Evolutionary conservation across 2,113 vertebrate genomes (phyloP).

Genomic region (Butorides virescens): DNA sequence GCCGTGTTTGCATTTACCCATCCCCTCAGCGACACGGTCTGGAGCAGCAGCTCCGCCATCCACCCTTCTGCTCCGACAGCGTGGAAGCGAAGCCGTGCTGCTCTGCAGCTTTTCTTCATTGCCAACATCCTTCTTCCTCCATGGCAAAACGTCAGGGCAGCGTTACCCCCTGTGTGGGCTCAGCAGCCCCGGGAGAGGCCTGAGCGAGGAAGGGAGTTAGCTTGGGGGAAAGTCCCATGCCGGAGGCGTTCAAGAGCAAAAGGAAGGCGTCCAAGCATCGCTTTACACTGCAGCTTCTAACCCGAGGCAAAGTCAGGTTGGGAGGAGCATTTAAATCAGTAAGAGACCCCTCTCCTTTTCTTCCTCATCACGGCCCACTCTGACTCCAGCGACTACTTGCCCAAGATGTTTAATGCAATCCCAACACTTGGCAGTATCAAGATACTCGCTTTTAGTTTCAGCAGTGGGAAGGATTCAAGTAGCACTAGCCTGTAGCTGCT

Average conservation of each 20-base stretch:
- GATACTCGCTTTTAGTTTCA: neutral
- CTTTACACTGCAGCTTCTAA: neutral
- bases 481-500: neutral
- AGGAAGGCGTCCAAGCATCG: neutral
- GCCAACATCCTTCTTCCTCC: slow-evolving; percentile 14
- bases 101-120: neutral
- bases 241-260: neutral
- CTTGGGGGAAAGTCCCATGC: neutral
- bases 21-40: neutral
- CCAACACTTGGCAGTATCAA: neutral
- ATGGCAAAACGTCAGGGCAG: neutral
- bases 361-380: neutral
- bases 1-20: neutral
- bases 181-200: neutral
- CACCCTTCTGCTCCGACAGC: neutral
- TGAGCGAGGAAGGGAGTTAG: neutral
- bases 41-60: neutral
- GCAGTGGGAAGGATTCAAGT: neutral
- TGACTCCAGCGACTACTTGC: neutral
- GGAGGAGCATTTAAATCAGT: neutral
- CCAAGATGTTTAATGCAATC: neutral
- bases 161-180: rapidly evolving
- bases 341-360: neutral
- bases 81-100: rapidly evolving
- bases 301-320: neutral